Evolutionary conservation across 2,888 invertebrate species (phyloP).

Genomic region (Drosophila pseudotalamancana): DNA sequence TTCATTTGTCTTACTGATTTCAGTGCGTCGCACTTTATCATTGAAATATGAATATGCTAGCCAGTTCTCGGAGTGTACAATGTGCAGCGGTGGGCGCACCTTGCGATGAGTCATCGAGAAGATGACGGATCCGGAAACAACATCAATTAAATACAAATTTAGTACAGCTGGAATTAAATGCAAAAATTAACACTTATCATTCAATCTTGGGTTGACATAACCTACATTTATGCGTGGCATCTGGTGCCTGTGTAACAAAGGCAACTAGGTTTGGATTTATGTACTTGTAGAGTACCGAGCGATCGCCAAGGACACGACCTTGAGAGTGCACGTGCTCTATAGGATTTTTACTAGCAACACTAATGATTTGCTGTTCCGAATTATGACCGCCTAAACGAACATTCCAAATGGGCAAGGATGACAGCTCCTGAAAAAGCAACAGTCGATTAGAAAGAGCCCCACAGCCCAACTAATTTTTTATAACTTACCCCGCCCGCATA

Average conservation of each 20-base stretch:
- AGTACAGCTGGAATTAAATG: constrained; percentile 87
- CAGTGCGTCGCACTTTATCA: constrained; percentile 95
- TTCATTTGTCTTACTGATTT: constrained; percentile 87
- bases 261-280: constrained; percentile 98
- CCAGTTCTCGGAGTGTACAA: constrained; percentile 99
- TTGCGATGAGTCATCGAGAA: constrained; percentile 94
- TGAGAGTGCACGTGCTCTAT: constrained; percentile 95
- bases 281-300: constrained; percentile 99
- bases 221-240: constrained; percentile 90
- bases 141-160: constrained; percentile 94
- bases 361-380: constrained; percentile 87
- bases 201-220: too few relatives aligned
- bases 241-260: constrained; percentile 91
- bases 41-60: constrained; percentile 96
- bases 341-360: constrained; percentile 87
- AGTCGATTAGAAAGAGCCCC: neutral
- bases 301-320: constrained; percentile 96
- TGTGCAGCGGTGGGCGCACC: constrained; percentile 92
- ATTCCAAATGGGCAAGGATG: constrained; percentile 90
- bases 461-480: fast-evolving
- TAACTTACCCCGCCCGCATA: constrained; percentile 74
- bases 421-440: constrained; percentile 85
- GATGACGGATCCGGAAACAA: constrained; percentile 93
- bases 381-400: constrained; percentile 87
- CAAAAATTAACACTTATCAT: neutral